These are phyloP conservation scores for Motacilla alba DNA, from an alignment of 2,113 vertebrate genomes.

Conservation along the genomic window DNA sequence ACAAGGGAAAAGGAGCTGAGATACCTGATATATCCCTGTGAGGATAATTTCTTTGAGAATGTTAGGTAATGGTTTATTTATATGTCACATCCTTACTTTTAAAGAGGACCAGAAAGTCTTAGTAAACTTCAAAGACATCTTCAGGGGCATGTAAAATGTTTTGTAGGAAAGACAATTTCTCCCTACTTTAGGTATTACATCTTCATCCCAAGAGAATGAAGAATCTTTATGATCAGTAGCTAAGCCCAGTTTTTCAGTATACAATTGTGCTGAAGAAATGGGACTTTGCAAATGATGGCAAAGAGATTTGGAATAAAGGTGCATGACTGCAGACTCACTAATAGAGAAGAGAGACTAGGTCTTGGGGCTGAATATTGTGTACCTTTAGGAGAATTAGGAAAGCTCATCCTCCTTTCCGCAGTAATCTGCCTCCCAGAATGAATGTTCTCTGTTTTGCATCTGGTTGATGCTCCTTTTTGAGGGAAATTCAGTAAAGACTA, in stretches of 20 bases:
- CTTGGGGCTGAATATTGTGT: neutral
- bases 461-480: neutral
- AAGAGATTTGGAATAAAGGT: neutral
- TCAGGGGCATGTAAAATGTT: neutral
- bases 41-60: neutral
- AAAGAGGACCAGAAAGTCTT: neutral
- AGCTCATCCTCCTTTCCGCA: neutral
- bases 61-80: neutral
- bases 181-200: neutral
- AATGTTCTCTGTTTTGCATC: neutral
- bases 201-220: neutral
- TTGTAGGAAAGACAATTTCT: neutral
- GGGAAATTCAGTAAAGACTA: neutral
- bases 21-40: neutral
- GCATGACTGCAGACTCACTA: neutral
- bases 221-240: neutral
- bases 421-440: neutral
- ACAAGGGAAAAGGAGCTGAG: neutral
- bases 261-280: neutral
- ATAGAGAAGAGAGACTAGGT: neutral
- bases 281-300: neutral
- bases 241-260: neutral
- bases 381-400: neutral
- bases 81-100: neutral
- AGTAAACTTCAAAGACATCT: neutral